Evolutionary conservation across 2,797 vertebrate genomes (phyloP).

Genomic region (Chaetophractus vellerosus): DNA sequence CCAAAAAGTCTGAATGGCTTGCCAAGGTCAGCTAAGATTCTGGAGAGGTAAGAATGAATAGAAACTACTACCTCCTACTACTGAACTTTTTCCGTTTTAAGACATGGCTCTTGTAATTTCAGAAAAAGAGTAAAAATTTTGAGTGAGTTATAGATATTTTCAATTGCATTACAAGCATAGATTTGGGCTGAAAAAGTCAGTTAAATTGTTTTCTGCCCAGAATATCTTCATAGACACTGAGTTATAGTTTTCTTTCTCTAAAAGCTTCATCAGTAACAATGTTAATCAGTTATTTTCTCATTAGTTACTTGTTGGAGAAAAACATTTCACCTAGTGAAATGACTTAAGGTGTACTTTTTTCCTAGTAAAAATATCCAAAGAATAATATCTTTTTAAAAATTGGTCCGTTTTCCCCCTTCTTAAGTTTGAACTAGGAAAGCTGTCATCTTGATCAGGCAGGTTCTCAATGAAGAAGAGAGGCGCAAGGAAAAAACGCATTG

Average conservation of each 20-base stretch:
- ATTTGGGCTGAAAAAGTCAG: constrained; percentile 39
- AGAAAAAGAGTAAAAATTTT: constrained; percentile 42
- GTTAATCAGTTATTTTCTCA: constrained; percentile 17
- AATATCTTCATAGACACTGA: not conserved
- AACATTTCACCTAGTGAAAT: not conserved
- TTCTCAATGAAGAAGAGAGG: constrained; percentile 7
- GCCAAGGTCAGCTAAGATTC: not conserved
- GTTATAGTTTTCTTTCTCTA: not conserved
- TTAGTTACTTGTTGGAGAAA: constrained; percentile 8
- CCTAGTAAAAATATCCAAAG: not conserved
- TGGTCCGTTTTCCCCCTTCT: not conserved
- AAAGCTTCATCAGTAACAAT: not conserved
- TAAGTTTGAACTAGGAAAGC: constrained; percentile 1
- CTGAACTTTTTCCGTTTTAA: constrained; percentile 40
- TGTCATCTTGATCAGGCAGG: not conserved
- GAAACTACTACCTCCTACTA: not conserved
- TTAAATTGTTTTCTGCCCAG: not conserved
- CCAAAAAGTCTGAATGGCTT: not conserved
- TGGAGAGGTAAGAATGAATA: not conserved
- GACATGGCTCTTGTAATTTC: constrained; percentile 26
- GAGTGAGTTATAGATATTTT: not conserved
- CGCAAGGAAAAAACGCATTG: not conserved
- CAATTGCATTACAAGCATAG: not conserved
- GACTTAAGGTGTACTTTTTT: not conserved
- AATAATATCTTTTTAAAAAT: constrained; percentile 2